Evolutionary conservation across 2,797 vertebrate species (phyloP).

Genomic region (Aythya fuligula): DNA sequence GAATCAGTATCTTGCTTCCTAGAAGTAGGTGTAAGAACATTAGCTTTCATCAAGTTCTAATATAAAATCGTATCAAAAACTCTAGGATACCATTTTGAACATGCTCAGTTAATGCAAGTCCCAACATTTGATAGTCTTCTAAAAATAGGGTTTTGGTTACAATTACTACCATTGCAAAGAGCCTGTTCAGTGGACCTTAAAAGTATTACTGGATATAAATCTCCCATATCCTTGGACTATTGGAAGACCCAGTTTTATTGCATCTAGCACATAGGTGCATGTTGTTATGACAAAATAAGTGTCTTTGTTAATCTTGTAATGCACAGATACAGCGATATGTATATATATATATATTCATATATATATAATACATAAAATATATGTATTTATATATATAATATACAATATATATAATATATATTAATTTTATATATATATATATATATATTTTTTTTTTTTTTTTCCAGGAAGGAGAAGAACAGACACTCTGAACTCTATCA

Average conservation of each 20-base stretch:
- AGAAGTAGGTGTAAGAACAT: background rate
- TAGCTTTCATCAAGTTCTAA: background rate
- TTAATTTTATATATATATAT: too few species aligned
- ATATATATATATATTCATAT: too few species aligned
- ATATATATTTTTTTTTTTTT: background rate
- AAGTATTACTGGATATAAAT: background rate
- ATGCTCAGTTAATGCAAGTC: background rate
- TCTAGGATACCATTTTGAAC: background rate
- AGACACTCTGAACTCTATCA: background rate
- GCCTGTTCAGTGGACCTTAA: background rate
- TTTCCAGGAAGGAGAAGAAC: slow-evolving; percentile 35
- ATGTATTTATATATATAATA: background rate
- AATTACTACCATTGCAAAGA: background rate
- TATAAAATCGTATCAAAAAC: background rate
- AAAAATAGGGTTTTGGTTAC: background rate
- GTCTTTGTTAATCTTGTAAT: slow-evolving; percentile 13
- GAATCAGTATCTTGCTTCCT: background rate
- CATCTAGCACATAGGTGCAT: background rate
- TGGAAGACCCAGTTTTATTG: background rate
- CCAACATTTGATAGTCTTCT: background rate
- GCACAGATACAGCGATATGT: slow-evolving; percentile 12
- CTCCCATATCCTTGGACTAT: background rate
- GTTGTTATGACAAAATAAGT: background rate
- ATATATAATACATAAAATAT: background rate
- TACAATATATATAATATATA: too few species aligned